Percentiles rank a stretch among this genome's conserved stretches.
Conservation (phyloP, 2,797 vertebrate species). For the Pangasius macronema region DNA sequence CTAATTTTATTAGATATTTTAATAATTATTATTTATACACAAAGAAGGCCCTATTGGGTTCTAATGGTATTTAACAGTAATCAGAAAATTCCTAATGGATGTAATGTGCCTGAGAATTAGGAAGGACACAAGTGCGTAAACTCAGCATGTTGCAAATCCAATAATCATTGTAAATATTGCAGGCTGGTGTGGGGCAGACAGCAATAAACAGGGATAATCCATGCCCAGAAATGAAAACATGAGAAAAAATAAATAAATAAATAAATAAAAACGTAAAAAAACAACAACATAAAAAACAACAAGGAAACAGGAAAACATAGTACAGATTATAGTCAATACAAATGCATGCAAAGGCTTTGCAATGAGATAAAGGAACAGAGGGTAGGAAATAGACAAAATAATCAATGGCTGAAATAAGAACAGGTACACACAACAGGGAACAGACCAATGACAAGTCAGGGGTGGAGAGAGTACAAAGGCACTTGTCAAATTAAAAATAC, state of each 20-base stretch:
- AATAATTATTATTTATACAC: too few species aligned
- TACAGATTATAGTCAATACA: neutral
- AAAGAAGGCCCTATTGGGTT: neutral
- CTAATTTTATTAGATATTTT: neutral
- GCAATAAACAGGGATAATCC: neutral
- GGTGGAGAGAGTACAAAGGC: neutral
- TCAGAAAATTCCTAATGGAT: neutral
- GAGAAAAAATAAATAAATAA: too few species aligned
- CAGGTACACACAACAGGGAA: neutral
- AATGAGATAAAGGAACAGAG: neutral
- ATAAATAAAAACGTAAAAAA: too few species aligned
- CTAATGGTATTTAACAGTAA: neutral
- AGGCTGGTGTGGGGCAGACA: neutral
- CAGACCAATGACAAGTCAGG: neutral
- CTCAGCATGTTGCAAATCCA: neutral
- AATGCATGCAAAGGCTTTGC: neutral
- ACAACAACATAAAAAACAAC: neutral
- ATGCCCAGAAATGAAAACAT: neutral
- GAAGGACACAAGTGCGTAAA: neutral
- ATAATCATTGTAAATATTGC: neutral
- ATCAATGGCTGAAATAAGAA: conserved; percentile 1
- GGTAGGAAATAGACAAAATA: neutral
- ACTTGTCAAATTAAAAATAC: neutral
- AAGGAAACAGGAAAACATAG: neutral
- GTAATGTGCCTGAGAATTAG: neutral